phyloP scores from a whole-genome alignment of 2,113 vertebrate genomes.

The Numida meleagris region DNA sequence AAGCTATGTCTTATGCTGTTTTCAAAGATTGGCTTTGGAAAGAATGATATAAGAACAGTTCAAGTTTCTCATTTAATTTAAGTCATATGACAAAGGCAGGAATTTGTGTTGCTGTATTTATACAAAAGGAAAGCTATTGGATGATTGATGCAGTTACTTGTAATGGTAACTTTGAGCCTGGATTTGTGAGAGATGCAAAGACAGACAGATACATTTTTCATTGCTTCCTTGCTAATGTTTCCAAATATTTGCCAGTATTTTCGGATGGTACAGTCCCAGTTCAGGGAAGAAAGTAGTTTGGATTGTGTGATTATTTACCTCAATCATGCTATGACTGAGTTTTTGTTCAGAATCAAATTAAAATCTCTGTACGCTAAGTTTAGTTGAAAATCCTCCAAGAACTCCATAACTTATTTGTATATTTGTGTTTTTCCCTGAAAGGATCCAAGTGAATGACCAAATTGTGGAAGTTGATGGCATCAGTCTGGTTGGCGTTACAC shows the following conservation, averaged over 20 bases:
- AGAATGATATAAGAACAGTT: conserved; percentile 2
- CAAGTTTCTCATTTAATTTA: neutral
- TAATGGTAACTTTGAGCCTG: neutral
- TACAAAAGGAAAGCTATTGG: neutral
- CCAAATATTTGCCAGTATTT: neutral
- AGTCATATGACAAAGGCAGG: neutral
- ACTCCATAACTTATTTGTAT: neutral
- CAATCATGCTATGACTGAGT: neutral
- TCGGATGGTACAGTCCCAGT: neutral
- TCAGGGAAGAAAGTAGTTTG: neutral
- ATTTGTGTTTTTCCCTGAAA: conserved; percentile 63
- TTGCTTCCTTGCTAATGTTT: neutral
- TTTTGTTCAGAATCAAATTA: neutral
- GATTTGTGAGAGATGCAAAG: neutral
- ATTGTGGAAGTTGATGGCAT: conserved; percentile 97
- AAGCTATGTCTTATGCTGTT: conserved; percentile 19
- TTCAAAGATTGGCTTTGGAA: conserved; percentile 36
- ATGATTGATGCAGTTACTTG: neutral
- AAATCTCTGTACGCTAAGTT: neutral
- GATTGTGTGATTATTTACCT: neutral
- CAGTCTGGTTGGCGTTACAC: conserved; percentile 97
- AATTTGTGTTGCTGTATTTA: neutral
- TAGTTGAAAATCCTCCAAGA: neutral
- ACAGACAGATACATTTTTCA: neutral
- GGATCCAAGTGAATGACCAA: conserved; percentile 98